Base-by-base conservation (phyloP, 2,888 invertebrate species). In the Drosophila paranaensis region DNA sequence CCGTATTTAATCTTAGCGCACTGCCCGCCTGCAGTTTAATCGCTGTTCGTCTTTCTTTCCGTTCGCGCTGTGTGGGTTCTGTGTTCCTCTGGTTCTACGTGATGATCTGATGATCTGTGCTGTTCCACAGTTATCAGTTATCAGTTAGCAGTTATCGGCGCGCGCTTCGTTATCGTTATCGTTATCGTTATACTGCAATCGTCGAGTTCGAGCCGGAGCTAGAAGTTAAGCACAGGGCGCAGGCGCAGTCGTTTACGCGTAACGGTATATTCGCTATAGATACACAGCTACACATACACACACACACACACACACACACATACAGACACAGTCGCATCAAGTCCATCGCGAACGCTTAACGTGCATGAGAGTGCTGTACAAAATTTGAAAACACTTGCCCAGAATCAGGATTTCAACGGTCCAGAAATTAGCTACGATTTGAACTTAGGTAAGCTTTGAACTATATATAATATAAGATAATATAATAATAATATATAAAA, bases 1-100 rank as follows among this genome's bases (percentile, higher is more conserved):
- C 79, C 85, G 90, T 91, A 90, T 91, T 89, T 91, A 89, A 91
- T 91, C 90, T 89, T 88, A 82, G 91, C 76, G 83, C 85, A 85
- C 88, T 81, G 83, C 77, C 79, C 82, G 85, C 81, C 82, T 84
- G 81, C 84, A 84, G 91, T 81, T 91, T 91, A 91, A 91, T 91
- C 91, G 91, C 83, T 81, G 88, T 74, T 89, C 82, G 85, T 88
- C 89, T 87, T 88, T 86, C 86, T 89, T 86, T 84, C 81, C 88
- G 87, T 88, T 87, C 90, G 88, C 81, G 89, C 64, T 77, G 81
- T 78, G 82, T 53, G 53, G 81, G 82, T 73, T 77, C 81, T 79
- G 74, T 62, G 73, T 69, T 73, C 61, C 42, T 48, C 48, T 33
- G 51, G 40, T 46, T 72, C 46, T 67, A 57, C 62, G 65, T 51